These are phyloP conservation scores for Petrosia ficiformis DNA, from an alignment of 37 sponge, comb jelly and placozoan genomes.

Conservation along the genomic window DNA sequence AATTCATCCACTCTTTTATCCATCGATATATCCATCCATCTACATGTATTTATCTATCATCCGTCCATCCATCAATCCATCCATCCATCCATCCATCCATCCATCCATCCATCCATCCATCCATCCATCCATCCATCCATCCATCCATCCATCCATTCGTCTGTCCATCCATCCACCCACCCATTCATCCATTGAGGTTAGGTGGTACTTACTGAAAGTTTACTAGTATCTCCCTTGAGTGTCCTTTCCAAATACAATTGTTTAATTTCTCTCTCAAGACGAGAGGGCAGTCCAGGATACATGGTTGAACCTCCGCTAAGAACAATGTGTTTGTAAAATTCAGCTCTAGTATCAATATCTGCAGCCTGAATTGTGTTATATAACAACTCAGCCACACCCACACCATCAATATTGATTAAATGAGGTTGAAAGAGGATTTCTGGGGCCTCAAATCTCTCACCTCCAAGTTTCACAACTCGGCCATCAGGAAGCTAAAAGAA, in stretches of 20 bases:
- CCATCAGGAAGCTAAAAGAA: conserved; percentile 91
- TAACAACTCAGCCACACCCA: conserved; percentile 95
- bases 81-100: too few species aligned
- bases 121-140: too few species aligned
- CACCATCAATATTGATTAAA: conserved; percentile 92
- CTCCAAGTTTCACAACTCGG: conserved; percentile 95
- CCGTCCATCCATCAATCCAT: too few species aligned
- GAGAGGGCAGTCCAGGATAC: conserved; percentile 98
- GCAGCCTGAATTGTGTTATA: conserved; percentile 99
- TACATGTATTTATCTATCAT: too few species aligned
- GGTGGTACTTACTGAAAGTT: conserved; percentile 87
- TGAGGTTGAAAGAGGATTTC: conserved; percentile 99
- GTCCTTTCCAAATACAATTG: conserved; percentile 98
- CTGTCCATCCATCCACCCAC: too few species aligned
- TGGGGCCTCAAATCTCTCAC: conserved; percentile 95
- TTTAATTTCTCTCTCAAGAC: conserved; percentile 98
- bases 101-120: too few species aligned
- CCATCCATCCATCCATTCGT: too few species aligned
- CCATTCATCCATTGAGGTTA: too few species aligned
- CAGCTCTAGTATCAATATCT: conserved; percentile 95
- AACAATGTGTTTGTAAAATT: conserved; percentile 99
- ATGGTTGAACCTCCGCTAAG: conserved; percentile 98
- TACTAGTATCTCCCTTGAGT: conserved; percentile 89
- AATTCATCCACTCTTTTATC: too few species aligned
- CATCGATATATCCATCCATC: too few species aligned